Base-by-base conservation (phyloP, 2,888 invertebrate genomes). In the Synanthedon formicaeformis region DNA sequence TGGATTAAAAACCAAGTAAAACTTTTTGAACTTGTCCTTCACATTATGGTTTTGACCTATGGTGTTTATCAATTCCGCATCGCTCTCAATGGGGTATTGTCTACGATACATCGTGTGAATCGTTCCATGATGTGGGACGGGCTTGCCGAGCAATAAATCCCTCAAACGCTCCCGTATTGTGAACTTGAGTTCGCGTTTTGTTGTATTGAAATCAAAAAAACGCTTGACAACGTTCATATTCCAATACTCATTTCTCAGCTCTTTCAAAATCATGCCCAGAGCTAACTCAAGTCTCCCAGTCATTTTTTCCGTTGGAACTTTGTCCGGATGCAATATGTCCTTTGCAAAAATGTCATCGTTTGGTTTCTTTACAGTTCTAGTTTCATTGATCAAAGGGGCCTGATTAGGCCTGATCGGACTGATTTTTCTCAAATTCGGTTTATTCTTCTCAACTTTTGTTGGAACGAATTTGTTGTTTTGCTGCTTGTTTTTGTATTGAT, bases 281-380 rank as follows among this genome's bases (percentile, higher is more conserved):
- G 77, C 78, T 53, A 82, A 60, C 65, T 83, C 84, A 54, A 86
- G 58, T n/a, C 84, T 76, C 41, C 84, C 82, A 27, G 57, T 65
- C 58, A 79, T 55, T 59, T 73, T 72, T 48, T 60, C 61, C 41
- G 69, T 58, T 2, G 80, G 78, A 53, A 59, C 60, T 34, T 58
- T 55, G 60, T 75, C 69, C 6, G 71, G 60, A 50, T 59, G 62
- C 55, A 50, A 50, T n/a, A 50, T 50, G 12, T 50, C 18, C 10
- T 34, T 34, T 34, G 10, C 6, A 34, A 2, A 34, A 34, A 34
- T 34, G 10, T 34, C 10, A 34, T 34, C 10, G 1, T 34, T 34
- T 6, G 34, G 10, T 34, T 10, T 34, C 34, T 34, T 34, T 23
- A 6, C 23, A 23, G 4, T 23, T 34, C 2, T 34, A 10, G 8